phyloP scores from a whole-genome alignment of 2,113 vertebrate genomes.

The Dromiciops gliroides region DNA sequence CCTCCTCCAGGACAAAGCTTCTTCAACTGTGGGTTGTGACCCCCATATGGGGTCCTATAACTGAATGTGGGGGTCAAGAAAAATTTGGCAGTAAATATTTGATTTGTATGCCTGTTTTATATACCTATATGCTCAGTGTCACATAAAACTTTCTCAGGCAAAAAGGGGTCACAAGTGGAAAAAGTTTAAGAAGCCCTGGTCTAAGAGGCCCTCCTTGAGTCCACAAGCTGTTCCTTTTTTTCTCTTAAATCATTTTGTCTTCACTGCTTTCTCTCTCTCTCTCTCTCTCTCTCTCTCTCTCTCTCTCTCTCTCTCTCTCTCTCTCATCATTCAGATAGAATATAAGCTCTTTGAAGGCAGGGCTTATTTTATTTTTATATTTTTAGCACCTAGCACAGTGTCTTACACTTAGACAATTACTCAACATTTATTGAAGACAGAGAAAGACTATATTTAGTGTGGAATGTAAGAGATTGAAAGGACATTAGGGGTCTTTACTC shows the following conservation, averaged over 20 bases:
- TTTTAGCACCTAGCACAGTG: not conserved
- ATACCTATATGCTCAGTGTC: no score
- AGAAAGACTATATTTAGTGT: not conserved
- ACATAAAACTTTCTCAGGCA: no score
- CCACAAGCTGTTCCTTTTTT: not conserved
- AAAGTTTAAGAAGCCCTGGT: no score
- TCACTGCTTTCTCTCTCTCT: no score
- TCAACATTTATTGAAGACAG: not conserved
- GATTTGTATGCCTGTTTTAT: no score
- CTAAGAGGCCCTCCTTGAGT: not conserved
- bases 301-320: no score
- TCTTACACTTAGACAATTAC: not conserved
- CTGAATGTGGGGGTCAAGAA: no score
- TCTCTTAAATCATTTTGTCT: not conserved
- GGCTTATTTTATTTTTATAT: not conserved
- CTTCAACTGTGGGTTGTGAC: no score
- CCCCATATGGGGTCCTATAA: no score
- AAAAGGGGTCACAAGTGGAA: no score
- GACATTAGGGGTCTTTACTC: not conserved
- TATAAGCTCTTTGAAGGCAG: not conserved
- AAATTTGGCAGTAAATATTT: no score
- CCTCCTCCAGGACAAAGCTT: not conserved
- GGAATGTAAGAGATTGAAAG: not conserved
- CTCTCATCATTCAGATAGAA: not conserved
- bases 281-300: no score